Conservation (phyloP, 2,888 invertebrate genomes). For the Volucella inflata region DNA sequence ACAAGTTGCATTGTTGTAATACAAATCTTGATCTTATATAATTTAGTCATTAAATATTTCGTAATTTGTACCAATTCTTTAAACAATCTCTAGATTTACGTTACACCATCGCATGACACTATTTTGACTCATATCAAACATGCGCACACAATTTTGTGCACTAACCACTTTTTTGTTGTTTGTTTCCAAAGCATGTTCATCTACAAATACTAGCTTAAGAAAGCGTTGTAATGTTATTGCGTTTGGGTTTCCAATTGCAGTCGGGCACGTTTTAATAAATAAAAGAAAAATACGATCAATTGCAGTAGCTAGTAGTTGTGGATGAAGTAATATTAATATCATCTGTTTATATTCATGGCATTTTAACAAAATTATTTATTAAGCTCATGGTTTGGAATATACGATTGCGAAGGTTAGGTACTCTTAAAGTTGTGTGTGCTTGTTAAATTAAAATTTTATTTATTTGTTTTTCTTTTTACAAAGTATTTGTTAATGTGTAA, state of each 20-base stretch:
- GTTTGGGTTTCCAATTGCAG: slow-evolving; percentile 10
- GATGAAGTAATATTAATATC: slow-evolving; percentile 28
- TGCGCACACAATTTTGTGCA: slow-evolving; percentile 41
- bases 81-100: too few relatives aligned
- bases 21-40: too few relatives aligned
- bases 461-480: too few relatives aligned
- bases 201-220: slow-evolving; percentile 31
- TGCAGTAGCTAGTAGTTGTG: slow-evolving; percentile 29
- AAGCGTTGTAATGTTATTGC: slow-evolving; percentile 5
- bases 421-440: slow-evolving; percentile 35
- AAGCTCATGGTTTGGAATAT: slow-evolving; percentile 15
- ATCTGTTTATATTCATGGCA: slow-evolving; percentile 29
- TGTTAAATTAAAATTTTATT: background rate
- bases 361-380: slow-evolving; percentile 34
- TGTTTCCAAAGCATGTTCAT: slow-evolving; percentile 39
- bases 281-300: slow-evolving; percentile 8
- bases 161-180: slow-evolving; percentile 12
- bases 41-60: too few relatives aligned
- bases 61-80: too few relatives aligned
- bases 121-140: slow-evolving; percentile 8
- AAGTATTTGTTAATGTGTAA: too few relatives aligned
- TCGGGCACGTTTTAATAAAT: slow-evolving; percentile 1
- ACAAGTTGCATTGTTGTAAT: too few relatives aligned
- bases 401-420: slow-evolving; percentile 14
- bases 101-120: slow-evolving; percentile 41